Evolutionary conservation across 2,888 invertebrate species (phyloP).

Genomic region (Bruchidius siliquastri): DNA sequence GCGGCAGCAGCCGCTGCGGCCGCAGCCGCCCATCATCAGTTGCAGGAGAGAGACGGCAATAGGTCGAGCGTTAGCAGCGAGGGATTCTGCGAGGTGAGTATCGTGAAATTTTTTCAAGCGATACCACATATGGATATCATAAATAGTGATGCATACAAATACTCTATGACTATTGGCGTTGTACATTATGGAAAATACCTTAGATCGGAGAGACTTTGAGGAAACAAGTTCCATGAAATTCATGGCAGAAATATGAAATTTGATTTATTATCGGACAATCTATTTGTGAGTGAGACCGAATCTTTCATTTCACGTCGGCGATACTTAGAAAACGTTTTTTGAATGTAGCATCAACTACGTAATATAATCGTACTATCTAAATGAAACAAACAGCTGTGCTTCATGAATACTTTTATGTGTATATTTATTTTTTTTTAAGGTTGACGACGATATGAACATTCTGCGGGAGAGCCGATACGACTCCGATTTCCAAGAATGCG

Average conservation of each 20-base stretch:
- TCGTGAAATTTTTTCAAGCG: not conserved
- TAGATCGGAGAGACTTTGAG: too few relatives aligned
- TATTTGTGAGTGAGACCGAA: too few relatives aligned
- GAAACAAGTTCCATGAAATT: too few relatives aligned
- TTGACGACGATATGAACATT: constrained; percentile 73
- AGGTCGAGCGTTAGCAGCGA: constrained; percentile 92
- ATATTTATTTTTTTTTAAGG: constrained; percentile 14
- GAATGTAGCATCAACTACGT: too few relatives aligned
- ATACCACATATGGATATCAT: not conserved
- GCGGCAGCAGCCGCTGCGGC: constrained; percentile 24
- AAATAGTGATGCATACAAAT: too few relatives aligned
- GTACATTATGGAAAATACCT: too few relatives aligned
- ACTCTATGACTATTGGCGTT: too few relatives aligned
- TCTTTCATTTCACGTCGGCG: too few relatives aligned
- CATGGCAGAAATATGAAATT: too few relatives aligned
- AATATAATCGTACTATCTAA: too few relatives aligned
- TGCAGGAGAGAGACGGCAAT: constrained; percentile 69
- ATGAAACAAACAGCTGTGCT: not conserved
- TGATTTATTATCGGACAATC: too few relatives aligned
- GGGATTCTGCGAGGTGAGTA: constrained; percentile 82
- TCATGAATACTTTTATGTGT: not conserved
- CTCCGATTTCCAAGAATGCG: constrained; percentile 65
- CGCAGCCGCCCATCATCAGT: constrained; percentile 20
- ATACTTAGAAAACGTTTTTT: too few relatives aligned
- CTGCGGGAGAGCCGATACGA: constrained; percentile 46